Base-by-base conservation (phyloP, 2,888 invertebrate species). In the Bombylius discolor region DNA sequence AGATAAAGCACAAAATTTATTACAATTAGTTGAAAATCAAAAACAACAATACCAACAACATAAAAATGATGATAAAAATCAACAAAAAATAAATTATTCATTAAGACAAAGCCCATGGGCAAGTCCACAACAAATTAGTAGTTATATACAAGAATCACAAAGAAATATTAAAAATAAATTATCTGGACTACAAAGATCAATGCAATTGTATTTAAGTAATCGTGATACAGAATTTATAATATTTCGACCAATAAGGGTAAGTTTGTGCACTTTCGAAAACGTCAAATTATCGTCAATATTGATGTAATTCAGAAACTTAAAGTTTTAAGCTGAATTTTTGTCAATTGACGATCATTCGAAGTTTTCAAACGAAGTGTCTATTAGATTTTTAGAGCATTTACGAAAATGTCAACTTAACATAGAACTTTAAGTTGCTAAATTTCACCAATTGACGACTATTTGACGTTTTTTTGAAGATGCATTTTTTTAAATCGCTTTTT, bases 211-310 rank as follows among this genome's bases (percentile, higher is more conserved):
- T 72, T 78, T 99, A 54, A 92, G 97, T 13, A 98, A 97, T 72
- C 83, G 87, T 62, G 98, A 99, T 71, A 98, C 98, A 0, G 98
- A 99, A 72, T 91, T 93, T 65, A 97, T 99, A 66, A 79, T 99
- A 11, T 95, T 98, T 66, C 82, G 94, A 56, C 97, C 97, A 4
- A 89, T 98, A 51, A 85, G 90, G 74, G 90, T 89, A 68, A 70
- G 76, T 62, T 58, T 42, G 14, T 23, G 23, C 23, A 23, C 23
- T 23, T 23, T 23, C n/a, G 5, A 53, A 52, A 48, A 45, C 36
- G 39, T 42, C 13, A 34, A 9, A 12, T 34, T 46, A 32, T 31
- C 11, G 9, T 60, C 32, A 36, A 8, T 52, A 47, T 23, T 23
- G 23, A 23, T 23, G 23, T 2, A 23, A 23, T 23, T 23, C 23